phyloP scores from a whole-genome alignment of 2,113 vertebrate genomes.

The Mobula birostris region DNA sequence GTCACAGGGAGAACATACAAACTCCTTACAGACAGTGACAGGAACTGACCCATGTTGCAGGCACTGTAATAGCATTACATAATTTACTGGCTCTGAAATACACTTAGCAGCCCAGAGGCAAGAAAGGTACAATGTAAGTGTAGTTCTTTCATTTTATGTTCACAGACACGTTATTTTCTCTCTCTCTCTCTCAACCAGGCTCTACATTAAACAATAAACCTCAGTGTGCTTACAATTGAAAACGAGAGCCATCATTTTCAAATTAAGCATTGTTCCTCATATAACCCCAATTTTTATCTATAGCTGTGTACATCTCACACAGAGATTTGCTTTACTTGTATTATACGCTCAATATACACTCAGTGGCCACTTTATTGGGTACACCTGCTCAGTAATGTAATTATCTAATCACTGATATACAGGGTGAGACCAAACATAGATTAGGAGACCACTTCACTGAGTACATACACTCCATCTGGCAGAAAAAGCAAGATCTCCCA shows the following conservation, averaged over 20 bases:
- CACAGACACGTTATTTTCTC: background rate
- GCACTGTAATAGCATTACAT: no score
- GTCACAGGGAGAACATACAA: no score
- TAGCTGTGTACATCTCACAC: no score
- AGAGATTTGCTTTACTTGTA: background rate
- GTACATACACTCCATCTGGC: no score
- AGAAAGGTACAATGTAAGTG: background rate
- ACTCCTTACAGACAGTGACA: no score
- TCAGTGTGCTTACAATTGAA: background rate
- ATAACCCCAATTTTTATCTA: background rate
- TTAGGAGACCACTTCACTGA: no score
- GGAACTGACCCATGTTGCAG: no score
- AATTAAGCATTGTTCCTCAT: background rate
- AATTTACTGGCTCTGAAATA: background rate
- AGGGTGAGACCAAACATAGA: no score
- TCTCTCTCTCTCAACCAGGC: background rate
- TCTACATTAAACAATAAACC: background rate
- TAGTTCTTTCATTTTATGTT: background rate
- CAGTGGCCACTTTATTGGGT: no score
- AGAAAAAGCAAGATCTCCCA: no score
- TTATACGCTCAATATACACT: background rate
- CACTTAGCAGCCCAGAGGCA: background rate
- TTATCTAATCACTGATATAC: no score
- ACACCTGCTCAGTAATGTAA: no score
- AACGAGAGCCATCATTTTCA: background rate